Base-by-base conservation (phyloP, 2,113 vertebrate species). In the Hydrochoerus hydrochaeris region DNA sequence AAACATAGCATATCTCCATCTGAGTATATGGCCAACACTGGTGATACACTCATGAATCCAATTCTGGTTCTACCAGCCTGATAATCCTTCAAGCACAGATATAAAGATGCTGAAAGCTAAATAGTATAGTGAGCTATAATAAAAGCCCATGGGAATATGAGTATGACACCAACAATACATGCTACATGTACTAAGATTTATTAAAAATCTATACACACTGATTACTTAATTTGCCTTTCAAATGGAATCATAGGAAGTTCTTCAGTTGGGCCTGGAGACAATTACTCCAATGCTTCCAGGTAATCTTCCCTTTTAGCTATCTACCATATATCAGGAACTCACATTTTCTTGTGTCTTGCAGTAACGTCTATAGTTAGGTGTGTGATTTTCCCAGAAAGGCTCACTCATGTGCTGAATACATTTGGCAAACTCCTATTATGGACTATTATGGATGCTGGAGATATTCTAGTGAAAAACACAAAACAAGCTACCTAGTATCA, bases 221-320 rank as follows among this genome's bases (percentile, higher is more conserved):
- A 88, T 86, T 88, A n/a, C 63, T 90, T 32, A 57, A 85, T 49
- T 93, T 57, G 60, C 13, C 7, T 95, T 92, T 58, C 69, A 84
- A 85, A 78, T 46, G 41, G 80, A 75, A 73, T 28, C 13, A 65
- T 9, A 81, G 58, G 30, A 92, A 58, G 24, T 85, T 96, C 24
- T 91, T 95, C 16, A 81, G 89, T 8, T 96, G 75, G 17, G 3
- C 12, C 46, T 16, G 20, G 82, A 87, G 26, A 94, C 57, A 95
- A 26, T 95, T 75, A 85, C 24, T 57, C 8, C 17, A 75, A 41
- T 30, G 86, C 44, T 89, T 95, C 3, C 49, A 86, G 60, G 44
- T 88, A 75, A 69, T 62, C 57, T 95, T 85, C 62, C 24, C 6
- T 91, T 93, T 84, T 54, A 26, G n/a, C 46, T 90, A 54, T 67